Base-by-base conservation (phyloP, 2,888 invertebrate genomes). In the Ctenicera cuprea region DNA sequence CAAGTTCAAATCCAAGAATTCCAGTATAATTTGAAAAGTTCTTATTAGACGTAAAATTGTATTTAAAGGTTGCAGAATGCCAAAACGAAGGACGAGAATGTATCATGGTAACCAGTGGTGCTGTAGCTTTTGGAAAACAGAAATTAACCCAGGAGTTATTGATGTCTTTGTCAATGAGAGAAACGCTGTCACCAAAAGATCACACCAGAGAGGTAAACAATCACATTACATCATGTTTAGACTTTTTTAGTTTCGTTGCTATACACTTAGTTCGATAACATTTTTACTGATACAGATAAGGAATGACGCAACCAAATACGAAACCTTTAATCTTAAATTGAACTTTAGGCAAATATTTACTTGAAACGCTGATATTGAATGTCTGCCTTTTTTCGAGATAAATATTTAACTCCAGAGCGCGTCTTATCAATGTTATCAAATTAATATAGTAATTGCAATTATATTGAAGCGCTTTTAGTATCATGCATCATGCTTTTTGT, bases 41-140 rank as follows among this genome's bases (percentile, higher is more conserved):
- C 26, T 26, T n/a, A n/a, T n/a, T n/a, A n/a, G n/a, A n/a, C n/a
- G n/a, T n/a, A n/a, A n/a, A n/a, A n/a, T 26, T 14, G 38, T 20
- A 22, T 45, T 43, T 68, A 18, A 63, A 97, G 97, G 97, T 99
- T 63, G 97, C 99, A 57, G 97, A 99, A 89, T 94, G 99, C 81
- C 99, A 99, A 85, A 94, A 96, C 86, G 95, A 96, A 85, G 98
- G 98, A n/a, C 91, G 97, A 59, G 97, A 99, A 88, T 96, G 98
- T 86, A 94, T 99, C 82, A 97, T 99, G 94, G 99, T 99, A 38
- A 98, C 98, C 12, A 98, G 98, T 84, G 99, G 99, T 0, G 99
- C 99, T 0, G 99, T 99, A 11, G 99, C 99, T 7, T 99, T 99
- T 86, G 99, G 99, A 16, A 95, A 98, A 86, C 99, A 99, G 88